Evolutionary conservation across 2,888 invertebrate genomes (phyloP), one percentile per base, ranked within the genome.

Genomic region (Tenthredo scrophulariae): DNA sequence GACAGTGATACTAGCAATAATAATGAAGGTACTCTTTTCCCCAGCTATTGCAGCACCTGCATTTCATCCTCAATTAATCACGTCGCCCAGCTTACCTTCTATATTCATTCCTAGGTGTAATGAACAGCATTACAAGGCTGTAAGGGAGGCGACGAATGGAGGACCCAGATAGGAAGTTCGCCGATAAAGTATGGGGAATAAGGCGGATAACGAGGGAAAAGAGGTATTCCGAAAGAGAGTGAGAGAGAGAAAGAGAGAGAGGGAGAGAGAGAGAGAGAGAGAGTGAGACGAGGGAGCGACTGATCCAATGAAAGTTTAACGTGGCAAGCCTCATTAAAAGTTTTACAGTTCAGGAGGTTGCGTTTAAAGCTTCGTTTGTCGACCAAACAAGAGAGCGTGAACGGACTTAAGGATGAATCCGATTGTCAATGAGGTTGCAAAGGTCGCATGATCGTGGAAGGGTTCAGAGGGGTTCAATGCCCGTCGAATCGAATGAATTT

Each of bases 241-340:
- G 40, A 40, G 43, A 13, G 10, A 72, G 40, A 40, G 72, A 40
- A n/a, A 72, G 40, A 40, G 43, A 13, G 10, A 74, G 43, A 40
- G 37, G 7, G 6, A 7, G 37, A 37, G 43, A 13, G 3, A 74
- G 43, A 40, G 37, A 37, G 37, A 6, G 9, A 40, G 72, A 43
- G 40, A 43, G 43, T 1, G 13, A 74, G 43, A 43, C 2, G 33
- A 54, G 77, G 18, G 54, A 54, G 29, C 33, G 62, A 83, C 46
- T 33, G 67, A 83, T 70, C 29, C 67, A 54, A 83, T 70, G 67
- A 83, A 83, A 83, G 83, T 67, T 70, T 37, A 33, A 46, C 83
- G 46, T 46, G 40, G 37, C 70, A 83, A 70, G 83, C 67, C 67
- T 70, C 67, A 50, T 83, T 83, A 83, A 83, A 83, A 83, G 54